These are phyloP conservation scores for Agrotis exclamationis DNA, from an alignment of 2,888 invertebrate genomes.

Conservation along the genomic window DNA sequence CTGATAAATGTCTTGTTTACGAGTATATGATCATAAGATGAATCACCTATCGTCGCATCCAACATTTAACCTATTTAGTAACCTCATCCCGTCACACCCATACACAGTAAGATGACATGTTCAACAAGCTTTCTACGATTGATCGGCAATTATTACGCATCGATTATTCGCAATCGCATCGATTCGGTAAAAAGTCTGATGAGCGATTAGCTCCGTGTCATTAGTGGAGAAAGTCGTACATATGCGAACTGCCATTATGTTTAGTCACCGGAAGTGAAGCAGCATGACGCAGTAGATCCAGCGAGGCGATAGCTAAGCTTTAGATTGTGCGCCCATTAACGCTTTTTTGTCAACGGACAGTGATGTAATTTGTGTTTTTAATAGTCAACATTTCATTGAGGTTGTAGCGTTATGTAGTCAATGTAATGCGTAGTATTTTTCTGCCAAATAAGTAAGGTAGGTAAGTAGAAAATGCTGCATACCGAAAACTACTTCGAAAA, in stretches of 20 bases:
- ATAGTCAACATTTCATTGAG: too few relatives aligned
- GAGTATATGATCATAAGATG: too few relatives aligned
- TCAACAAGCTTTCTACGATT: constrained; percentile 61
- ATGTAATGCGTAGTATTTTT: too few relatives aligned
- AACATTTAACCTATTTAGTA: constrained; percentile 11
- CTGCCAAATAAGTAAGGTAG: too few relatives aligned
- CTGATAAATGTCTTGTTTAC: too few relatives aligned
- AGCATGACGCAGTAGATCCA: constrained; percentile 18
- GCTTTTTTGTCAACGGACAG: constrained; percentile 5
- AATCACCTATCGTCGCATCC: constrained; percentile 3
- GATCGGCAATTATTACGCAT: constrained; percentile 42
- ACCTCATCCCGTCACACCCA: constrained; percentile 14
- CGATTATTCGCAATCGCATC: constrained; percentile 62
- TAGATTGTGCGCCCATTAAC: too few relatives aligned
- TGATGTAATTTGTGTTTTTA: constrained; percentile 24
- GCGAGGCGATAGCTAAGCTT: constrained; percentile 44
- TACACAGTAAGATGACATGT: constrained; percentile 27
- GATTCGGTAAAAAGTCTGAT: constrained; percentile 61
- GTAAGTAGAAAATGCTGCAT: too few relatives aligned
- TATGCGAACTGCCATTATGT: constrained; percentile 56
- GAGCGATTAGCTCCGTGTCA: constrained; percentile 50
- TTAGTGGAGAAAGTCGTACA: constrained; percentile 61
- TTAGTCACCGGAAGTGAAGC: constrained; percentile 54
- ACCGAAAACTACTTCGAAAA: too few relatives aligned
- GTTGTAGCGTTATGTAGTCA: too few relatives aligned